Percentiles rank a stretch among this genome's conserved stretches.
Conservation (phyloP, 2,113 vertebrate species). For the Embiotoca jacksoni region DNA sequence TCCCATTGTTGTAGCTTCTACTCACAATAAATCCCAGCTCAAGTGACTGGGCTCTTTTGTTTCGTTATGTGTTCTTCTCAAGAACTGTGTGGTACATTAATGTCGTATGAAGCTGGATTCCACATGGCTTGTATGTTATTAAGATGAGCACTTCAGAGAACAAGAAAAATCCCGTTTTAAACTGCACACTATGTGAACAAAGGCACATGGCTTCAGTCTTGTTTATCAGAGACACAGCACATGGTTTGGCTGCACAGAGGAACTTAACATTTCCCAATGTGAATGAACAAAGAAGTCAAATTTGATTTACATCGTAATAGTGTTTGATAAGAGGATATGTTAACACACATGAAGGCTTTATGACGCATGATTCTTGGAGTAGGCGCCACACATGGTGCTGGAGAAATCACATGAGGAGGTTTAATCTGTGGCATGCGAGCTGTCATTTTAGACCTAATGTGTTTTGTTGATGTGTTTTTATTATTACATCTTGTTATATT, state of each 20-base stretch:
- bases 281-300: not conserved
- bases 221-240: not conserved
- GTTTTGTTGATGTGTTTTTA: not conserved
- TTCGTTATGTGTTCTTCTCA: not conserved
- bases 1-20: constrained; percentile 1
- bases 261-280: not conserved
- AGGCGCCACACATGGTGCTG: not conserved
- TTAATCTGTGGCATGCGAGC: not conserved
- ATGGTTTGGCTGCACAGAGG: not conserved
- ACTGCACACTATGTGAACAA: not conserved
- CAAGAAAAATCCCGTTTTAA: no score
- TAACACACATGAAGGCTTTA: not conserved
- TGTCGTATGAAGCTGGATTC: no score
- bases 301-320: constrained; percentile 21
- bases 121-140: no score
- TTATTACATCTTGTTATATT: constrained; percentile 1
- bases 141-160: no score
- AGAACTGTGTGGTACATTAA: no score
- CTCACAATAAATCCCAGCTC: not conserved
- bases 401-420: no score
- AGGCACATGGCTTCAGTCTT: not conserved
- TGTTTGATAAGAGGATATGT: not conserved
- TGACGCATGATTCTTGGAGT: not conserved
- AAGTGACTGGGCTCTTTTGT: not conserved
- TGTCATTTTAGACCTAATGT: not conserved